Evolutionary conservation across 2,797 vertebrate species (phyloP).

Genomic region (Potorous gilbertii): DNA sequence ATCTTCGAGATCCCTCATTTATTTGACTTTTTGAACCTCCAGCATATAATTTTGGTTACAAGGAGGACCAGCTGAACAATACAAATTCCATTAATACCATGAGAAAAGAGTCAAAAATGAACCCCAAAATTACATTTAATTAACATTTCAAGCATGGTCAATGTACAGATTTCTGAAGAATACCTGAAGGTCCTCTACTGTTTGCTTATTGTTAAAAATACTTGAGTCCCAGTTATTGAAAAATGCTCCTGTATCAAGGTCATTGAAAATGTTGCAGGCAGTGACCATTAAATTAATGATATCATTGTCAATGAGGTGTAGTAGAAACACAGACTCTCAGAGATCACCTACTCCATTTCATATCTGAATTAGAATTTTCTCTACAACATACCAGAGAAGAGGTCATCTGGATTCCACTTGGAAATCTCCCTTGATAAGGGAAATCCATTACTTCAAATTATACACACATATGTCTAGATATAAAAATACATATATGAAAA

Average conservation of each 20-base stretch:
- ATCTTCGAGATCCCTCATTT: neutral
- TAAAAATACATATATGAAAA: neutral
- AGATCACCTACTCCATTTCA: neutral
- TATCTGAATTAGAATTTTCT: neutral
- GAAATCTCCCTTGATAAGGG: neutral
- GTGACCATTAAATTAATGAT: neutral
- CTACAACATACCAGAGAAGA: neutral
- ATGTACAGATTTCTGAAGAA: neutral
- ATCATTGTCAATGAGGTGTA: neutral
- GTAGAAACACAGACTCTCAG: neutral
- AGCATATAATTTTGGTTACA: neutral
- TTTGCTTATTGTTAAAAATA: neutral
- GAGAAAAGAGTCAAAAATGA: neutral
- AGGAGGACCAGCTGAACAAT: neutral
- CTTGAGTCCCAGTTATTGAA: neutral
- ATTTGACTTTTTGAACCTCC: neutral
- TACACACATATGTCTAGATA: neutral
- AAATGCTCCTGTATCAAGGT: neutral
- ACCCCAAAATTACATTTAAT: neutral
- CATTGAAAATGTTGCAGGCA: neutral
- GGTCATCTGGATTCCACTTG: neutral
- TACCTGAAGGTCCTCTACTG: neutral
- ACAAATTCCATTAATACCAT: neutral
- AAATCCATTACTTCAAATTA: neutral
- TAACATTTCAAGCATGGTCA: conserved; percentile 1